Percentiles rank a stretch among this genome's conserved stretches.
Evolutionary conservation across 2,888 invertebrate species (phyloP).

Genomic region (Sphaerophoria taeniata): DNA sequence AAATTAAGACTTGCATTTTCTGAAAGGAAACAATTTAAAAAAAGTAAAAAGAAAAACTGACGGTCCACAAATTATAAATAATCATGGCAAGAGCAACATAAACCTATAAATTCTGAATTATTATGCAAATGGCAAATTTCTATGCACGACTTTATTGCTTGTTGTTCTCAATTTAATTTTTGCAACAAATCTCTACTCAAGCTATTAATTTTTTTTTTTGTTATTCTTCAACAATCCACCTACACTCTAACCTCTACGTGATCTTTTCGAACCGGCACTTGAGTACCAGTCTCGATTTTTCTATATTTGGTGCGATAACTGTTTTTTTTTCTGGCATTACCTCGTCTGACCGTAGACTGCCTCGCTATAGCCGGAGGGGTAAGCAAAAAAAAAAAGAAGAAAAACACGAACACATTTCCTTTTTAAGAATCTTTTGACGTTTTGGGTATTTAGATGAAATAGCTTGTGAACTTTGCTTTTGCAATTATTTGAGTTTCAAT

Average conservation of each 20-base stretch:
- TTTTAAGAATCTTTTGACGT: constrained; percentile 7
- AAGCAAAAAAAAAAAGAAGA: background rate
- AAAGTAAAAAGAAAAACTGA: background rate
- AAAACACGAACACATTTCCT: constrained; percentile 38
- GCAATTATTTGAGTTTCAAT: constrained; percentile 26
- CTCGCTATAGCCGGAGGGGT: background rate
- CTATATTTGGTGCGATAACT: constrained; percentile 15
- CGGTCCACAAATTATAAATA: background rate
- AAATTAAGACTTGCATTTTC: too few relatives aligned
- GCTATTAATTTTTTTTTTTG: background rate
- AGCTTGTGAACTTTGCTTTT: constrained; percentile 39
- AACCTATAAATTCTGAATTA: background rate
- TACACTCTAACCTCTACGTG: background rate
- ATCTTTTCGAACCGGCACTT: constrained; percentile 1
- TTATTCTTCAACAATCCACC: constrained; percentile 3
- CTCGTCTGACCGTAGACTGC: background rate
- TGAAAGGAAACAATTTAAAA: background rate
- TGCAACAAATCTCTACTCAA: constrained; percentile 3
- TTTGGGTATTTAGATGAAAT: constrained; percentile 1
- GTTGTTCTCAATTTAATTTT: constrained; percentile 13
- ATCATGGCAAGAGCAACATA: background rate
- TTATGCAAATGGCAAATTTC: constrained; percentile 1
- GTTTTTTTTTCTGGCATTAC: background rate
- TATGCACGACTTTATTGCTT: constrained; percentile 5
- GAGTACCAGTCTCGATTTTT: background rate